Conservation (phyloP, 2,113 vertebrate genomes). For the Hippocampus barbouri region DNA sequence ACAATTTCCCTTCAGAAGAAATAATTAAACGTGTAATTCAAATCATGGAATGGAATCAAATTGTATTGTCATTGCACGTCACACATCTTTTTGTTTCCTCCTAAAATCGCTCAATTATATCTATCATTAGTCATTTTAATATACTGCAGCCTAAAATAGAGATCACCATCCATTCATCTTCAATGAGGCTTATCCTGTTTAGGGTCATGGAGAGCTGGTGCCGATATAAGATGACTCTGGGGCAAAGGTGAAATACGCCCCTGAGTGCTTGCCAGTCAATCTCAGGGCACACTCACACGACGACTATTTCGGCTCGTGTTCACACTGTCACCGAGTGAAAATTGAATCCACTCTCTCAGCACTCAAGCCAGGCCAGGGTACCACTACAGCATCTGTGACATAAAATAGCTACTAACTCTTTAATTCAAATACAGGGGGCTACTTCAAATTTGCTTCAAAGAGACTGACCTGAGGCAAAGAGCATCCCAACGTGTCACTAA, state of each 20-base stretch:
- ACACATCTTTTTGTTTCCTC: no score
- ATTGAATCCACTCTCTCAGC: background rate
- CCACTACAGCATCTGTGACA: background rate
- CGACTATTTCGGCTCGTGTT: background rate
- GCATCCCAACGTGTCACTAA: background rate
- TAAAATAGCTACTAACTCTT: background rate
- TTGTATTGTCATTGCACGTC: no score
- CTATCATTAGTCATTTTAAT: no score
- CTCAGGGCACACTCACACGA: background rate
- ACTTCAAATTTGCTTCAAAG: background rate
- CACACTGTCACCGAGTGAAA: background rate
- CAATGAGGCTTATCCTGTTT: no score
- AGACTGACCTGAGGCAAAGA: slow-evolving; percentile 11
- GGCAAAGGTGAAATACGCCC: background rate
- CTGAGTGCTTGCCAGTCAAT: background rate
- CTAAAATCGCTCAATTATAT: no score
- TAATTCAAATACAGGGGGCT: background rate
- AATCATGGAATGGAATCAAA: no score
- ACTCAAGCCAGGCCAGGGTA: background rate
- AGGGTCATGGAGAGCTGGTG: no score
- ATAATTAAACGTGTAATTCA: no score
- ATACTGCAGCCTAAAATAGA: no score
- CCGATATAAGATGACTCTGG: no score
- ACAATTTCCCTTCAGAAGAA: no score
- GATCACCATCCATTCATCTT: no score